A percentile compares a stretch with the other conserved stretches of the same genome.
Evolutionary conservation across 2,797 vertebrate species (phyloP).

Genomic region (Lepus oiostolus): DNA sequence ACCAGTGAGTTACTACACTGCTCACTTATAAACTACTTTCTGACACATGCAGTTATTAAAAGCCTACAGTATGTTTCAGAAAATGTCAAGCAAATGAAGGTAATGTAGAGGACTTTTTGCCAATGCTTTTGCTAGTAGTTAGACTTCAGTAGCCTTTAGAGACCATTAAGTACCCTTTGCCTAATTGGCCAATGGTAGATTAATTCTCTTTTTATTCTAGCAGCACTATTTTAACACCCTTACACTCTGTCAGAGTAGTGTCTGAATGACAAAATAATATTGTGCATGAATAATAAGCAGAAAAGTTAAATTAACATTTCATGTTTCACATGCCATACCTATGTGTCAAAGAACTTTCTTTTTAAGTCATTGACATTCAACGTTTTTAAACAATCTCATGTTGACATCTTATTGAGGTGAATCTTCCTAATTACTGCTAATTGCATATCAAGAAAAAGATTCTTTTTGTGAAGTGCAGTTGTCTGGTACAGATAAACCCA

Average conservation of each 20-base stretch:
- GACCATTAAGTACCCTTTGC: slow-evolving; percentile 92
- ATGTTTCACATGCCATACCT: slow-evolving; percentile 90
- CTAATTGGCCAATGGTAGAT: slow-evolving; percentile 92
- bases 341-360: slow-evolving; percentile 88
- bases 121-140: slow-evolving; percentile 89
- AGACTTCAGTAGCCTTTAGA: slow-evolving; percentile 92
- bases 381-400: slow-evolving; percentile 88
- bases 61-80: slow-evolving; percentile 84
- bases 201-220: slow-evolving; percentile 91
- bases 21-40: slow-evolving; percentile 80
- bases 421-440: slow-evolving; percentile 92
- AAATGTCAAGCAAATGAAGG: slow-evolving; percentile 90
- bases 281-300: slow-evolving; percentile 92
- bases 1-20: slow-evolving; percentile 69
- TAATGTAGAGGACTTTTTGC: slow-evolving; percentile 90
- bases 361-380: slow-evolving; percentile 89
- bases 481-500: slow-evolving; percentile 87
- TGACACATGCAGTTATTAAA: slow-evolving; percentile 85
- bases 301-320: slow-evolving; percentile 92
- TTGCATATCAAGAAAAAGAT: slow-evolving; percentile 87
- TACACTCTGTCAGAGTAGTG: slow-evolving; percentile 90
- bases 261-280: slow-evolving; percentile 93
- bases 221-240: slow-evolving; percentile 90
- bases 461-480: slow-evolving; percentile 87
- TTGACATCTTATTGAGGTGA: slow-evolving; percentile 89